Evolutionary conservation across 2,888 invertebrate species (phyloP).

Genomic region (Coelogynopora nodosa): DNA sequence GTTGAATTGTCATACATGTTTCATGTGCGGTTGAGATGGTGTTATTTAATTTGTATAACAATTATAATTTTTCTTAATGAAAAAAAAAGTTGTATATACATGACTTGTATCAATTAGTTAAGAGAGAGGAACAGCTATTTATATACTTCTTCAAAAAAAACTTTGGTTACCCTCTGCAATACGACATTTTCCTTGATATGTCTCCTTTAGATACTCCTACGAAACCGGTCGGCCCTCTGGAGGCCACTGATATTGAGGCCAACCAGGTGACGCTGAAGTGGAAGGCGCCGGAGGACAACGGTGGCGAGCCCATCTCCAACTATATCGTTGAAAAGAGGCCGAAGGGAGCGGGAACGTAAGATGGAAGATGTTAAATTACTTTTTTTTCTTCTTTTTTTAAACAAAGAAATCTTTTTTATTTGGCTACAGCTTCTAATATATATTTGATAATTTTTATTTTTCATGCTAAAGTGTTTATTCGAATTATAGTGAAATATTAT

Average conservation of each 20-base stretch:
- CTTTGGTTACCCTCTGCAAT: no score
- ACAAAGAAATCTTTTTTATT: not conserved
- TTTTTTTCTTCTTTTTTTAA: not conserved
- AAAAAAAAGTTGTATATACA: no score
- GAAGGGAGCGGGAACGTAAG: conserved; percentile 62
- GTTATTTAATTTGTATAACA: no score
- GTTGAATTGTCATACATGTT: no score
- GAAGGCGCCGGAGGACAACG: conserved; percentile 93
- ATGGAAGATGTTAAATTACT: not conserved
- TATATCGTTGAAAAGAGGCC: conserved; percentile 90
- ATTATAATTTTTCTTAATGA: no score
- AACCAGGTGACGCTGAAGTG: conserved; percentile 90
- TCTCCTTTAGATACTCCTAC: conserved; percentile 73
- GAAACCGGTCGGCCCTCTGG: conserved; percentile 78
- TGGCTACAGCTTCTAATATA: not conserved
- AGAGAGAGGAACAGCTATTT: no score
- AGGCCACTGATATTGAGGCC: conserved; percentile 88
- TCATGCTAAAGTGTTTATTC: no score
- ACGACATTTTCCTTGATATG: no score
- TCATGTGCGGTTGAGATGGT: no score
- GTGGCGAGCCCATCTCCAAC: conserved; percentile 87
- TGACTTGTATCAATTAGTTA: no score
- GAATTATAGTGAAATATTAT: no score
- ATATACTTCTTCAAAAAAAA: no score
- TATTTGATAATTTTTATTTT: not conserved